These are phyloP conservation scores for Ceratina australensis DNA, from an alignment of 1,140 invertebrate genomes.

Conservation along the genomic window DNA sequence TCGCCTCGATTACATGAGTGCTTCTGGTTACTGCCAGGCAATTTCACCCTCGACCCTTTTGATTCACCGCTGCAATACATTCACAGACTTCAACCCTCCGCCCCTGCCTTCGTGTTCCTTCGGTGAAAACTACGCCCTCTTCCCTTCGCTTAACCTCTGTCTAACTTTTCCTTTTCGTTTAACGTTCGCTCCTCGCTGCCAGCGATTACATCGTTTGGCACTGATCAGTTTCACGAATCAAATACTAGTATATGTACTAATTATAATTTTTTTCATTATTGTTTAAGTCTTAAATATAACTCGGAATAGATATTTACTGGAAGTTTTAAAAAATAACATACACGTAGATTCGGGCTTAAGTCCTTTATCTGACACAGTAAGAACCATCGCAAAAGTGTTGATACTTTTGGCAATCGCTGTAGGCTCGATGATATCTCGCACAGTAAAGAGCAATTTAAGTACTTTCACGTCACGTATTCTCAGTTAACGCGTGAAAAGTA, in stretches of 20 bases:
- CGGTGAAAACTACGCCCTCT: slow-evolving; percentile 1
- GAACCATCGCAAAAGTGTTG: not conserved
- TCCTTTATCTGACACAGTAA: no score
- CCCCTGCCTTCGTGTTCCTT: not conserved
- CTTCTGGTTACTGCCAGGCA: slow-evolving; percentile 30
- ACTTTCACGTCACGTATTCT: slow-evolving; percentile 8
- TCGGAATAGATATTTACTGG: not conserved
- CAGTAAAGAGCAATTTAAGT: slow-evolving; percentile 50
- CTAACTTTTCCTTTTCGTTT: slow-evolving; percentile 31
- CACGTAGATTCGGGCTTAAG: no score
- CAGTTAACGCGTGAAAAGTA: slow-evolving; percentile 31
- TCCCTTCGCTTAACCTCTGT: slow-evolving; percentile 28
- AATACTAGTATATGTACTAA: no score
- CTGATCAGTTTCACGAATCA: not conserved
- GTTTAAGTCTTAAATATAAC: not conserved
- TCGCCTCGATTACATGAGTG: slow-evolving; percentile 35
- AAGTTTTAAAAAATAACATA: no score
- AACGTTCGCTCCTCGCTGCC: not conserved
- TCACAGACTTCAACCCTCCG: not conserved
- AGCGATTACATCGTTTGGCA: slow-evolving; percentile 4
- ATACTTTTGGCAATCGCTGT: slow-evolving; percentile 58
- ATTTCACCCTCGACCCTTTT: slow-evolving; percentile 39
- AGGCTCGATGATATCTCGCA: slow-evolving; percentile 41
- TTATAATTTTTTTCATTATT: no score
- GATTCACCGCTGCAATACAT: slow-evolving; percentile 30